These are phyloP conservation scores for Mythimna ferrago DNA, from an alignment of 2,888 invertebrate species.

Conservation along the genomic window DNA sequence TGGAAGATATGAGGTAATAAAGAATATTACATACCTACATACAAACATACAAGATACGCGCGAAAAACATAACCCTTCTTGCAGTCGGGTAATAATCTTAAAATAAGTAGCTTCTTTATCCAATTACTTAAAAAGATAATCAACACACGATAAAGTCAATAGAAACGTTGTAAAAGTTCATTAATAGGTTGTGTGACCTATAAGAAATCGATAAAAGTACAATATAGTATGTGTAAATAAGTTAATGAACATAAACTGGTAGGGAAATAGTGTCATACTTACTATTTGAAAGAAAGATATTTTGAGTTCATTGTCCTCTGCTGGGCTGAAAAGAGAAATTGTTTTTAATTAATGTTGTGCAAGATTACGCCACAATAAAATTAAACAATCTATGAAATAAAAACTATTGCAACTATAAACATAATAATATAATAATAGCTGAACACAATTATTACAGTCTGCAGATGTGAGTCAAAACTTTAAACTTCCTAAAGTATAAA, in stretches of 20 bases:
- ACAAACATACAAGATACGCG: no score
- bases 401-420: not conserved
- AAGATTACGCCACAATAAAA: constrained; percentile 4
- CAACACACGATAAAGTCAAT: not conserved
- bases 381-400: not conserved
- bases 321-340: constrained; percentile 47
- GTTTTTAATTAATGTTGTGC: constrained; percentile 11
- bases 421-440: not conserved
- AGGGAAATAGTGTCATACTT: constrained; percentile 46
- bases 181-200: not conserved
- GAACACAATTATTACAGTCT: not conserved
- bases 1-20: no score
- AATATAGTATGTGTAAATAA: not conserved
- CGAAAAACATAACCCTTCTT: no score
- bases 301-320: constrained; percentile 32
- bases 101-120: not conserved
- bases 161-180: not conserved
- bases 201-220: not conserved
- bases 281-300: constrained; percentile 63
- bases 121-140: constrained; percentile 1
- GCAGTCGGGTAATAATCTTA: no score
- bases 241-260: not conserved
- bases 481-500: no score
- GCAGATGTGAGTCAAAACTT: not conserved
- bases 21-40: no score